Conservation (phyloP, 2,888 invertebrate genomes). For the Tricholauxania praeusta region DNA sequence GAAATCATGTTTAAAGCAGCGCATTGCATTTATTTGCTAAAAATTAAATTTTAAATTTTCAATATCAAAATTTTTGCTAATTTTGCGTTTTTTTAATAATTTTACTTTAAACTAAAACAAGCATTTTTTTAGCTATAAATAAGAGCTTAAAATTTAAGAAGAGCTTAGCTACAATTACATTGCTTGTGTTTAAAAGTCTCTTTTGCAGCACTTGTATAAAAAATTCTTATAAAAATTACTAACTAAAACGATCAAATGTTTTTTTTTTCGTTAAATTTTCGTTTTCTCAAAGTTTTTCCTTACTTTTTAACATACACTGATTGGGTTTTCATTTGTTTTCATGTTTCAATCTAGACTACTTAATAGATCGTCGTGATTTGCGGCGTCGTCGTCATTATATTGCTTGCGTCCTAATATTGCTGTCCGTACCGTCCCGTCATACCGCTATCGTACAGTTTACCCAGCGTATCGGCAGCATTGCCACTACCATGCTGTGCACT, state of each 20-base stretch:
- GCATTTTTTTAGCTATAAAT: slow-evolving; percentile 13
- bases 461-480: slow-evolving; percentile 78
- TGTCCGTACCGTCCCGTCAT: slow-evolving; percentile 75
- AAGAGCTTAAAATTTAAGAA: slow-evolving; percentile 32
- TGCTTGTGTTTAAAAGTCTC: slow-evolving; percentile 35
- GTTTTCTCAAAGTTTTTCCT: background rate
- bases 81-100: background rate
- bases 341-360: background rate
- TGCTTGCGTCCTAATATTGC: slow-evolving; percentile 56
- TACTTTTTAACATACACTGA: background rate
- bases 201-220: background rate
- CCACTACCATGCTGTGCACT: slow-evolving; percentile 65
- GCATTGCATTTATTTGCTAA: slow-evolving; percentile 21
- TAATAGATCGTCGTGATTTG: background rate
- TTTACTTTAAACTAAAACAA: background rate
- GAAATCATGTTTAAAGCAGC: slow-evolving; percentile 33
- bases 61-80: no score
- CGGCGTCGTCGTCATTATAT: background rate
- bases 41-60: background rate
- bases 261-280: slow-evolving; percentile 10
- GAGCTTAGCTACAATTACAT: slow-evolving; percentile 40
- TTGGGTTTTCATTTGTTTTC: background rate
- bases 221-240: no score
- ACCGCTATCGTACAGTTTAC: slow-evolving; percentile 90
- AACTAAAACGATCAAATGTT: slow-evolving; percentile 5